Evolutionary conservation across 1,140 invertebrate genomes (phyloP).

Genomic region (Neuroterus valhalla): DNA sequence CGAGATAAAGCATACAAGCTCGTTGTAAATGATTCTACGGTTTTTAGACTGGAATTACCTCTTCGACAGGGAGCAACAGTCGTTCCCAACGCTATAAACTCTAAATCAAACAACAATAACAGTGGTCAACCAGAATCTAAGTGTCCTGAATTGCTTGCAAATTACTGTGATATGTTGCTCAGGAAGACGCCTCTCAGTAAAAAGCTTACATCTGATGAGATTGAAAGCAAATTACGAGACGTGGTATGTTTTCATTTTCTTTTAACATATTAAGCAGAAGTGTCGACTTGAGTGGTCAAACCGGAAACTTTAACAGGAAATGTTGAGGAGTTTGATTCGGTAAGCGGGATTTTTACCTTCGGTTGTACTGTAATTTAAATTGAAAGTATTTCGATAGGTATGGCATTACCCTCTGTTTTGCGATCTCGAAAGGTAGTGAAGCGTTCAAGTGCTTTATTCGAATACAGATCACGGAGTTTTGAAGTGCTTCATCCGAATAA

Average conservation of each 20-base stretch:
- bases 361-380: too few relatives aligned
- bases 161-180: constrained; percentile 99
- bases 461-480: too few relatives aligned
- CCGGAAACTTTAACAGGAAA: too few relatives aligned
- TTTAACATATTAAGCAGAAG: constrained; percentile 14
- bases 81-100: constrained; percentile 60
- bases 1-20: constrained; percentile 98
- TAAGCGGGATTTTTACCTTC: too few relatives aligned
- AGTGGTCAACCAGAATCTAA: constrained; percentile 89
- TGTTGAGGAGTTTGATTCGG: too few relatives aligned
- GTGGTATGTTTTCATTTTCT: constrained; percentile 80
- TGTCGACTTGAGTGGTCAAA: too few relatives aligned
- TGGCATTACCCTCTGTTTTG: too few relatives aligned
- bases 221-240: constrained; percentile 93
- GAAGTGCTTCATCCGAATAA: too few relatives aligned
- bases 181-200: constrained; percentile 97
- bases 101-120: constrained; percentile 68
- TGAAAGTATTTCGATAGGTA: too few relatives aligned
- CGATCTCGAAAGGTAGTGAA: too few relatives aligned
- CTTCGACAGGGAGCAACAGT: constrained; percentile 76
- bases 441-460: too few relatives aligned
- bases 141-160: constrained; percentile 98
- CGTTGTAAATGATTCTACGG: constrained; percentile 98
- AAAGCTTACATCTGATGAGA: constrained; percentile 97
- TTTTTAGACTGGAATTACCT: constrained; percentile 90